Evolutionary conservation across 2,797 vertebrate species (phyloP), one percentile per base, ranked within the genome.

Genomic region (Nannoperca australis): DNA sequence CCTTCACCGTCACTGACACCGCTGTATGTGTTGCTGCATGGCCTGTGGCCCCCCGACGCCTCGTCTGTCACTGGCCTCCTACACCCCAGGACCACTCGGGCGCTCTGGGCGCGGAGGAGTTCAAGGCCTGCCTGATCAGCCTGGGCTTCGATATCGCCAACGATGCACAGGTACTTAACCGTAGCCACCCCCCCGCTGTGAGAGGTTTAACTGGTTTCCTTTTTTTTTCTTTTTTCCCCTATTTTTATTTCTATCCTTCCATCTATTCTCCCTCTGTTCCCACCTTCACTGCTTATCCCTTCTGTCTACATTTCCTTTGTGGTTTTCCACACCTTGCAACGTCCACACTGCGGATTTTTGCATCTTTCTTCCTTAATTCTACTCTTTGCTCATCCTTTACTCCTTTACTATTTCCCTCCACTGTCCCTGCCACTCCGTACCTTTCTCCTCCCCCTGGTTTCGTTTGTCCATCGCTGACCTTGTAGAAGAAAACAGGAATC

Each of bases 51-150:
- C 94, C 91, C 78, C 82, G 75, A 70, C 75, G 64, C 87, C 86
- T 62, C 84, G 60, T 83, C 83, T 83, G 83, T 82, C 92, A 67
- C 86, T 82, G 88, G 78, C 74, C 78, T 17, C 77, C 88, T 93
- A 94, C 95, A 85, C 86, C 95, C 93, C 96, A 99, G 98, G 98
- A 99, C 94, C 98, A 98, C 97, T 97, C 97, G 92, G 98, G 98
- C 96, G 98, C 96, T 93, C 95, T 99, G 96, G 98, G 97, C 94
- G 97, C 98, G 55, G 98, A 99, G 93, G 98, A 99, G 90, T 99
- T 99, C 96, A 99, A 99, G 97, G 97, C 98, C 96, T 99, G 98
- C 95, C 98, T 99, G 96, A 99, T 99, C 97, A 99, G 98, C 96
- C 97, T 99, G 97, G 98, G 98, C 95, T 99, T 97, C 96, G 98